A percentile compares a stretch with the other conserved stretches of the same genome.
Evolutionary conservation across 2,888 invertebrate species (phyloP).

Genomic region (Calameuta idolon): DNA sequence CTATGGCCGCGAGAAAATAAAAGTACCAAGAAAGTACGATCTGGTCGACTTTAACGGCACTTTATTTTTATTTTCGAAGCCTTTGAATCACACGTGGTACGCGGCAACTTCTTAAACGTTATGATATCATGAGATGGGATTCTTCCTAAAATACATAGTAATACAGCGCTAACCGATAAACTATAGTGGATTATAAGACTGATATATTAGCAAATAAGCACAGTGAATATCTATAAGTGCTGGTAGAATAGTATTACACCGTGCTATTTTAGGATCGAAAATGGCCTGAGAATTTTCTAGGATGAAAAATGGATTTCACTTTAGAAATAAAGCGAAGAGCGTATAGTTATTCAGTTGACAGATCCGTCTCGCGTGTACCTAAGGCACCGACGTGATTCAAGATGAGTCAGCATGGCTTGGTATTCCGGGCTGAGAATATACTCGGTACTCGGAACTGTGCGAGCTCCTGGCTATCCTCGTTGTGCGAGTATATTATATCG

Average conservation of each 20-base stretch:
- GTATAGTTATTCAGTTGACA: slow-evolving; percentile 22
- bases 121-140: slow-evolving; percentile 7
- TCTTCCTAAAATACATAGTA: background rate
- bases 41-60: slow-evolving; percentile 1
- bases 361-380: slow-evolving; percentile 8
- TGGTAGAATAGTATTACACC: background rate
- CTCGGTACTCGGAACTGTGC: slow-evolving; percentile 13
- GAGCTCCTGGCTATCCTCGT: slow-evolving; percentile 5
- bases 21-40: background rate
- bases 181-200: background rate
- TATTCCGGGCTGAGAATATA: slow-evolving; percentile 34
- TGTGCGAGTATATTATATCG: background rate
- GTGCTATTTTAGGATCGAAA: background rate
- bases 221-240: background rate
- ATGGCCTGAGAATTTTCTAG: background rate
- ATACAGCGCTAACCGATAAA: background rate
- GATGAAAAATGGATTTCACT: background rate
- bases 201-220: background rate
- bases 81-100: slow-evolving; percentile 16
- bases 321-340: background rate
- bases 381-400: slow-evolving; percentile 5
- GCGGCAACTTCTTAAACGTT: slow-evolving; percentile 15
- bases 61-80: slow-evolving; percentile 16
- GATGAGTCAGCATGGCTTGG: slow-evolving; percentile 32
- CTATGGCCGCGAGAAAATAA: background rate